phyloP scores from a whole-genome alignment of 1,140 invertebrate species.

The Drosophila bocqueti region DNA sequence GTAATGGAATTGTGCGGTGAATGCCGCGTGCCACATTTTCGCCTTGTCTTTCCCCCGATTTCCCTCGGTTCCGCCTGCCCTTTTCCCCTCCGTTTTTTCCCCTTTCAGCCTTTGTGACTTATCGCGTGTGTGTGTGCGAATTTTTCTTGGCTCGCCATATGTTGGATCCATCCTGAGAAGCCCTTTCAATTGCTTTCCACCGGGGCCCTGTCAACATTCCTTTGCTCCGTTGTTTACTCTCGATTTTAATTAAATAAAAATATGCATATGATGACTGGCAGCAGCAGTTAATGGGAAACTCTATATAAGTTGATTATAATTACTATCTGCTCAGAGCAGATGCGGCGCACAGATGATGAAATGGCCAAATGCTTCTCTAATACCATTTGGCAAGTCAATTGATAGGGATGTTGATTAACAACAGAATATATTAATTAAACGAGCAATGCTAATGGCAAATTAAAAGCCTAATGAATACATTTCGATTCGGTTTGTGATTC shows the following conservation, averaged over 20 bases:
- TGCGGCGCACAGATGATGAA: slow-evolving; percentile 11
- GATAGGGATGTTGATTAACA: slow-evolving; percentile 27
- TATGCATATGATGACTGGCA: slow-evolving; percentile 50
- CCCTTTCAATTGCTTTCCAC: slow-evolving; percentile 62
- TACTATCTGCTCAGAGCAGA: slow-evolving; percentile 9
- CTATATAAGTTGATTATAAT: slow-evolving; percentile 64
- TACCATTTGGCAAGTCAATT: slow-evolving; percentile 17
- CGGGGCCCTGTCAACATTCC: slow-evolving; percentile 54
- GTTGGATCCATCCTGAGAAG: slow-evolving; percentile 43
- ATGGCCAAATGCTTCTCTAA: slow-evolving; percentile 22
- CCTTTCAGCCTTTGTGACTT: slow-evolving; percentile 49
- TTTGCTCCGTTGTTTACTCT: slow-evolving; percentile 62
- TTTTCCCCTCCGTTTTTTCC: neutral
- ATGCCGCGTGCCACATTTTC: slow-evolving; percentile 69
- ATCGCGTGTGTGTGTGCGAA: slow-evolving; percentile 55
- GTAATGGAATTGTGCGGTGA: slow-evolving; percentile 82
- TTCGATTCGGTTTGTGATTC: slow-evolving; percentile 12
- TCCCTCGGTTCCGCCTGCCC: slow-evolving; percentile 5
- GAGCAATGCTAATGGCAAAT: slow-evolving; percentile 33
- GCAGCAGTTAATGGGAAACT: slow-evolving; percentile 47
- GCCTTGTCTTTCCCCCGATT: slow-evolving; percentile 41
- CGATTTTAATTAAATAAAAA: slow-evolving; percentile 79
- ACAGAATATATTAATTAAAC: slow-evolving; percentile 36
- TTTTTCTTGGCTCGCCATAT: slow-evolving; percentile 64
- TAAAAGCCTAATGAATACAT: slow-evolving; percentile 28